Base-by-base conservation (phyloP, 2,888 invertebrate species). In the Caenorhabditis zanzibari region DNA sequence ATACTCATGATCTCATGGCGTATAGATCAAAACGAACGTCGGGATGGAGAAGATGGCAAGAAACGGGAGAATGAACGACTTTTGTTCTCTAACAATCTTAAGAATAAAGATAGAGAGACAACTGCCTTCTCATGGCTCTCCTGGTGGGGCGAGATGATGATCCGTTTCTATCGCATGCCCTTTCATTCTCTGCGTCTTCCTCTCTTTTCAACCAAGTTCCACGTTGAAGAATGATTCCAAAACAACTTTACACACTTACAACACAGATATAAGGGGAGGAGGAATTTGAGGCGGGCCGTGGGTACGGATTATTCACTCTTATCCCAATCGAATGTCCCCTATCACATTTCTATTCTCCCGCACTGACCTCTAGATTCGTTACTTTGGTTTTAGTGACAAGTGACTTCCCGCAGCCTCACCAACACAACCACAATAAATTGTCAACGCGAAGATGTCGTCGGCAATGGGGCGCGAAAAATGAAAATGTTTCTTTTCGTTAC, bases 1-100 rank as follows among this genome's bases (percentile, higher is more conserved):
- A 80, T 66, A 77, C 86, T 86, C 86, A 86, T 86, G 26, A 66
- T 71, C 47, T 69, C 56, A 77, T 71, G 71, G 63, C 69, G 61
- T 24, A 14, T 7, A 47, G 49, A 41, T 59, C 63, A 44, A 63
- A 77, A 24, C 58, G 75, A 75, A 75, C 75, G 41, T 19, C 52
- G 52, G 32, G 22, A 10, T 10, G 32, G 52, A 28, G 14, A 22
- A 64, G 41, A 19, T 26, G 22, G 59, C 16, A 24, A 14, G 41
- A 58, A 16, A 49, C 61, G 47, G 58, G 14, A 47, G 58, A 41
- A 44, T 56, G 69, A 76, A 68, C 69, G 68, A 68, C 59, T 76
- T 63, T 74, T 64, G 63, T 68, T 59, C 59, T 58, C 58, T 58
- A n/a, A 58, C 35, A 61, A 19, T 77, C 69, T 61, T 54, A 54